Percentiles rank a stretch among this genome's conserved stretches.
Conservation (phyloP, 1,140 invertebrate genomes). For the Macrobrachium rosenbergii region DNA sequence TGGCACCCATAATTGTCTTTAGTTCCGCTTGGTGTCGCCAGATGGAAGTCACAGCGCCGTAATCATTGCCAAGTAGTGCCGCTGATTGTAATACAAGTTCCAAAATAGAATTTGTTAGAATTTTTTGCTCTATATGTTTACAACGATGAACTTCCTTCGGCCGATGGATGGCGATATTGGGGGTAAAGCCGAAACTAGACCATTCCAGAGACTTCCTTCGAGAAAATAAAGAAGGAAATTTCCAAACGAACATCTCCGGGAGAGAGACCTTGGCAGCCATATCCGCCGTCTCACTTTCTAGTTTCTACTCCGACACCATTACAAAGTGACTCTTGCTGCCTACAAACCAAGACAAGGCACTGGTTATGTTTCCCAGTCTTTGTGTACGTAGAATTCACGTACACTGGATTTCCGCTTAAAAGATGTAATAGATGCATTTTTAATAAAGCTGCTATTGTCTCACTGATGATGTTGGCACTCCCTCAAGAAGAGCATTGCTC, state of each 20-base stretch:
- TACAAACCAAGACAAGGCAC: slow-evolving; percentile 34
- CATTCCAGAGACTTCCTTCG: not conserved
- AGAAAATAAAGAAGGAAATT: not conserved
- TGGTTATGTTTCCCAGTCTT: too few species aligned
- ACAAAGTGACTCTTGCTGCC: slow-evolving; percentile 21
- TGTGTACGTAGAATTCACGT: too few species aligned
- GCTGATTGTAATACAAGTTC: not conserved
- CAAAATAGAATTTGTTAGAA: not conserved
- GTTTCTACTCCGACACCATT: slow-evolving; percentile 46
- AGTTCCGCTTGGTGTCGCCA: slow-evolving; percentile 51
- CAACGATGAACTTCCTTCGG: not conserved
- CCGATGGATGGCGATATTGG: too few species aligned
- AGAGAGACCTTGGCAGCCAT: slow-evolving; percentile 45
- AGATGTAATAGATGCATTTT: too few species aligned
- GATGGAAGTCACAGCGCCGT: slow-evolving; percentile 26
- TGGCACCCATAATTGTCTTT: slow-evolving; percentile 34
- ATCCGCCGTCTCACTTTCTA: slow-evolving; percentile 45
- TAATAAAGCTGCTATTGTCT: too few species aligned
- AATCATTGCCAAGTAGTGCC: not conserved
- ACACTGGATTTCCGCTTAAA: too few species aligned
- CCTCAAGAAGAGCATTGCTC: too few species aligned
- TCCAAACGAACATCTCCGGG: slow-evolving; percentile 25
- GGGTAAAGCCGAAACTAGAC: not conserved
- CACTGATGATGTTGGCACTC: too few species aligned
- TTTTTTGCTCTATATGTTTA: not conserved